These are phyloP conservation scores for Melanerpes formicivorus DNA, from an alignment of 2,113 vertebrate genomes.

Conservation along the genomic window DNA sequence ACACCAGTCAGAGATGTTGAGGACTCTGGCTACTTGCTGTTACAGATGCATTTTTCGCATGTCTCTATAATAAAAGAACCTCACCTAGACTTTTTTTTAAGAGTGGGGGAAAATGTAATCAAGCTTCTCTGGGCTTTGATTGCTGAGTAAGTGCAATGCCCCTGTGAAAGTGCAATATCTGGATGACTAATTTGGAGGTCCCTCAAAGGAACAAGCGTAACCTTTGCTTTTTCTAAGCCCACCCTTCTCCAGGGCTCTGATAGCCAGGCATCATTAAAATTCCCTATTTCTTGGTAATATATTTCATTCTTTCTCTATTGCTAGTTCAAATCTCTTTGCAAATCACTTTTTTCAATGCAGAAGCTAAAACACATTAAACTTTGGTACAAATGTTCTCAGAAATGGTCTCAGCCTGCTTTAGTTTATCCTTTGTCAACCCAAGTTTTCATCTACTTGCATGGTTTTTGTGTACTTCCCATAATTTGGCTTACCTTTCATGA, in stretches of 20 bases:
- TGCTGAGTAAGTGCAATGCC: neutral
- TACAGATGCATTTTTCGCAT: neutral
- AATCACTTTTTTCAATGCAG: neutral
- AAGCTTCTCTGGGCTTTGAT: neutral
- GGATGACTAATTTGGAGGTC: neutral
- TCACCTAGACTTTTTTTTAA: neutral
- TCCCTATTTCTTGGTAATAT: neutral
- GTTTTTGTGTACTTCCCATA: neutral
- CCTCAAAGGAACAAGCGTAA: neutral
- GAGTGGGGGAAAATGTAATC: neutral
- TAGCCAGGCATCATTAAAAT: conserved; percentile 9
- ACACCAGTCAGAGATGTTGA: neutral
- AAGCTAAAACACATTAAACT: neutral
- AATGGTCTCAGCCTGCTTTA: neutral
- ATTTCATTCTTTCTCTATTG: neutral
- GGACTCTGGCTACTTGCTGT: neutral
- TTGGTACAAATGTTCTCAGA: neutral
- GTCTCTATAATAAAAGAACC: neutral
- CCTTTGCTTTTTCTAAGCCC: neutral
- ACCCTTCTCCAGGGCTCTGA: neutral
- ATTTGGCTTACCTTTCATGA: neutral
- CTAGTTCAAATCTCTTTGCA: neutral
- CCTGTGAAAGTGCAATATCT: neutral
- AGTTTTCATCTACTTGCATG: neutral
- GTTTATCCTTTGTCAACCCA: neutral